phyloP scores from a whole-genome alignment of 2,888 invertebrate genomes.

The Meta bourneti region DNA sequence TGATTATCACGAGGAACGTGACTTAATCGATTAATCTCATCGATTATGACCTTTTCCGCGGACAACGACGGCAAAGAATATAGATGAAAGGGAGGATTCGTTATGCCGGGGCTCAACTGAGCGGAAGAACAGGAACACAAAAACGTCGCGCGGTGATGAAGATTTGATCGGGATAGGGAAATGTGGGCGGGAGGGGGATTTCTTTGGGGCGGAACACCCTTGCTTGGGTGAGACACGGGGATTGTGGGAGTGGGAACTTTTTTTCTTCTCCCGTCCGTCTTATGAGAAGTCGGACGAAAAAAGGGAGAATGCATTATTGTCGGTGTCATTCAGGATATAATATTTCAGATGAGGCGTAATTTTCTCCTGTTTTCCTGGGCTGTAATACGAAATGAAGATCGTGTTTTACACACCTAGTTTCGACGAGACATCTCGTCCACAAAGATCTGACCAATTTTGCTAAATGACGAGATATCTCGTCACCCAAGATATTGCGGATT shows the following conservation, averaged over 20 bases:
- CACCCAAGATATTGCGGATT: too few species aligned
- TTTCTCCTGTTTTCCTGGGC: too few species aligned
- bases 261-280: not conserved
- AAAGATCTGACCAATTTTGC: too few species aligned
- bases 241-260: not conserved
- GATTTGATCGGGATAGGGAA: constrained; percentile 31
- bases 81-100: constrained; percentile 35
- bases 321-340: too few species aligned
- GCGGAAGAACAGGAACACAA: constrained; percentile 6
- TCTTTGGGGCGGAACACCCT: not conserved
- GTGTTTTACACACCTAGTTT: too few species aligned
- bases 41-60: constrained; percentile 70
- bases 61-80: constrained; percentile 47
- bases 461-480: too few species aligned
- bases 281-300: not conserved
- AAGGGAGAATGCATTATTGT: too few species aligned
- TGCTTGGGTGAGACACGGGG: too few species aligned
- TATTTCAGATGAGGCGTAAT: too few species aligned
- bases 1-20: constrained; percentile 70
- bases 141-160: constrained; percentile 34
- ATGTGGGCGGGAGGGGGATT: not conserved
- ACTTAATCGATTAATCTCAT: constrained; percentile 73
- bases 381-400: too few species aligned
- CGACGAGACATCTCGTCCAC: too few species aligned
- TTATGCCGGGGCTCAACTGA: constrained; percentile 25